Conservation (phyloP, 2,888 invertebrate species). For the Mechanitis messenoides region DNA sequence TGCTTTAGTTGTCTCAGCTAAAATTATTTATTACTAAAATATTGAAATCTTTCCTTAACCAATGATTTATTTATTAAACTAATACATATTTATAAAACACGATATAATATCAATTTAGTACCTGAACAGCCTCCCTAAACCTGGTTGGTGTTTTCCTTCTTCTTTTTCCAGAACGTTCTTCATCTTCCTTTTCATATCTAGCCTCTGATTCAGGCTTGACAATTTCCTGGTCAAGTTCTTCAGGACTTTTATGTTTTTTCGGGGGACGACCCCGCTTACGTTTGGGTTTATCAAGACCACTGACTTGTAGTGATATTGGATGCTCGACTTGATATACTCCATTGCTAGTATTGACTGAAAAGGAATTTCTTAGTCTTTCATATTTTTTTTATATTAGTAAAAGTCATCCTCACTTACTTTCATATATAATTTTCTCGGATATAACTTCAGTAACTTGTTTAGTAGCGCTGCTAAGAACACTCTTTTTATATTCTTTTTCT, state of each 20-base stretch:
- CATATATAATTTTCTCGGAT: slow-evolving; percentile 57
- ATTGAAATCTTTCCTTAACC: neutral
- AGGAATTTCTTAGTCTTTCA: neutral
- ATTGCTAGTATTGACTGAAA: slow-evolving; percentile 77
- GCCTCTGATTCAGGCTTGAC: slow-evolving; percentile 34
- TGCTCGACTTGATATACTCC: slow-evolving; percentile 81
- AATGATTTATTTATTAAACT: neutral
- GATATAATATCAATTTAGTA: slow-evolving; percentile 26
- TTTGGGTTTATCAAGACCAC: slow-evolving; percentile 80
- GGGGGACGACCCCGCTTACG: slow-evolving; percentile 83
- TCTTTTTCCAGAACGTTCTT: slow-evolving; percentile 77
- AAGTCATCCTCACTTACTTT: slow-evolving; percentile 46
- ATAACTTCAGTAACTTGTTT: slow-evolving; percentile 42
- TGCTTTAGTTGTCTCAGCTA: too few relatives aligned
- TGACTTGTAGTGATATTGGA: slow-evolving; percentile 78
- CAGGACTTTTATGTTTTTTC: slow-evolving; percentile 68
- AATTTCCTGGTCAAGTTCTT: slow-evolving; percentile 49
- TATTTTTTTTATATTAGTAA: neutral
- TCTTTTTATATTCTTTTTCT: slow-evolving; percentile 62
- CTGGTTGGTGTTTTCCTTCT: slow-evolving; percentile 80
- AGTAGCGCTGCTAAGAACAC: slow-evolving; percentile 34
- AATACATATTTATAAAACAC: neutral
- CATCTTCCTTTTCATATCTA: slow-evolving; percentile 39
- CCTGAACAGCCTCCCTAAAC: slow-evolving; percentile 79
- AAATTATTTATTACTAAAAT: too few relatives aligned